Evolutionary conservation across 2,113 vertebrate genomes (phyloP).

Genomic region (Hystrix brachyura): DNA sequence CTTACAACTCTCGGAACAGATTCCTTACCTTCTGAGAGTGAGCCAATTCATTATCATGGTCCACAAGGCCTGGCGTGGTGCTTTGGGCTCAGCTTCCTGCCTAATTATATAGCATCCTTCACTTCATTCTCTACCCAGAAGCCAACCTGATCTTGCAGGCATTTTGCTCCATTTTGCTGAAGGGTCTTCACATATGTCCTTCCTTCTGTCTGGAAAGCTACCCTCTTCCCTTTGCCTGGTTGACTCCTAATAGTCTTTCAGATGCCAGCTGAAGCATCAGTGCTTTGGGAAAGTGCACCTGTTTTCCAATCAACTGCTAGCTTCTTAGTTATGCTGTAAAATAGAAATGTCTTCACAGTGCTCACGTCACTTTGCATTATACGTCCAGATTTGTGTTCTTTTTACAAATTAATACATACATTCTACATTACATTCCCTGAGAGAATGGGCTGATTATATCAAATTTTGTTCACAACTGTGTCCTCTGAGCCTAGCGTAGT

Average conservation of each 20-base stretch:
- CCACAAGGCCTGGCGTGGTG: too few relatives aligned
- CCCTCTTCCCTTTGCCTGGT: background rate
- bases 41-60: background rate
- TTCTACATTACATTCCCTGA: background rate
- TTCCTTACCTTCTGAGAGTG: background rate
- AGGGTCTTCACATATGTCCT: background rate
- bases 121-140: background rate
- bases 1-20: background rate
- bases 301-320: background rate
- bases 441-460: background rate
- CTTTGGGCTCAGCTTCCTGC: background rate
- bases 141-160: background rate
- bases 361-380: background rate
- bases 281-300: background rate
- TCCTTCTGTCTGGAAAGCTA: background rate
- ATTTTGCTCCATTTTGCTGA: background rate
- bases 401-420: slow-evolving; percentile 15
- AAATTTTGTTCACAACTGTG: background rate
- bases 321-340: background rate
- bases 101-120: fast-evolving
- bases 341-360: background rate
- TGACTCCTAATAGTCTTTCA: background rate
- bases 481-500: background rate
- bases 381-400: background rate
- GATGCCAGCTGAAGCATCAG: background rate